phyloP scores from a whole-genome alignment of 2,113 vertebrate species.

The Nothocercus julius region DNA sequence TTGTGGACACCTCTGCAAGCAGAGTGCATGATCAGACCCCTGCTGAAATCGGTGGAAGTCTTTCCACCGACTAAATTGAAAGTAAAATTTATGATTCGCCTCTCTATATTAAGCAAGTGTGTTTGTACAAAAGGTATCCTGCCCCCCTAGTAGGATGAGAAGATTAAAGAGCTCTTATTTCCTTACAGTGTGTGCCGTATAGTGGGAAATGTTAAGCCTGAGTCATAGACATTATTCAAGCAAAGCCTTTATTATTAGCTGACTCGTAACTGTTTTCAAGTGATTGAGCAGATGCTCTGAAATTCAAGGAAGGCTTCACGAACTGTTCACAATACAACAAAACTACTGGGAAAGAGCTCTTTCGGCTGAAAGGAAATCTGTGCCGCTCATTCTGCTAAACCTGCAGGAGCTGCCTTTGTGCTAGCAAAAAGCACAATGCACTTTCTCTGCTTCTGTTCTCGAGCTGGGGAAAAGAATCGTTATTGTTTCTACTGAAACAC shows the following conservation, averaged over 20 bases:
- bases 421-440: background rate
- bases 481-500: background rate
- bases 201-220: background rate
- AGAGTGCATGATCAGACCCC: background rate
- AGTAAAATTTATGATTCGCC: background rate
- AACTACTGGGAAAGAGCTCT: constrained; percentile 7
- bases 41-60: background rate
- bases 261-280: background rate
- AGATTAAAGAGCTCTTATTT: constrained; percentile 9
- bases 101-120: background rate
- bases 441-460: background rate
- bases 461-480: background rate
- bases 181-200: background rate
- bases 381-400: background rate
- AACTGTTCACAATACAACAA: constrained; percentile 10
- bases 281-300: background rate
- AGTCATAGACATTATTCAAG: background rate
- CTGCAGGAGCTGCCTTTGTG: constrained; percentile 19
- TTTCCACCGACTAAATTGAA: background rate
- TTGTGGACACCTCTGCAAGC: background rate
- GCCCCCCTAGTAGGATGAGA: background rate
- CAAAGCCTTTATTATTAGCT: constrained; percentile 16
- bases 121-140: background rate
- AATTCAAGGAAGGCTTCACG: constrained; percentile 9
- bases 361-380: constrained; percentile 1